A percentile compares a stretch with the other conserved stretches of the same genome.
These are phyloP conservation scores for Plagodis pulveraria DNA, from an alignment of 2,888 invertebrate species.

Conservation along the genomic window DNA sequence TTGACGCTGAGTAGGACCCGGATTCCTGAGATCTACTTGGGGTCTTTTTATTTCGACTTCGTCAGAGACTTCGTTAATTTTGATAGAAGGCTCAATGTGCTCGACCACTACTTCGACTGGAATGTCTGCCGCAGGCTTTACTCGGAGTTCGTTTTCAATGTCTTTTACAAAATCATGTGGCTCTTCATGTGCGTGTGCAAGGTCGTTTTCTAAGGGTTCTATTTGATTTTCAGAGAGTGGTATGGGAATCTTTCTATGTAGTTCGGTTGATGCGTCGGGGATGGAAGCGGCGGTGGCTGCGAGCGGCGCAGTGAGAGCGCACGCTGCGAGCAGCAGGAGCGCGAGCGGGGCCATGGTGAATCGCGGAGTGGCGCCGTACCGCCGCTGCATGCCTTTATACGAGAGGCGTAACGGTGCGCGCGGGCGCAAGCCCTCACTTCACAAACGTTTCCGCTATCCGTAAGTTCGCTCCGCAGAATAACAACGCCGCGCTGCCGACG, in stretches of 20 bases:
- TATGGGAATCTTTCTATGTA: slow-evolving; percentile 37
- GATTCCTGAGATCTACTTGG: slow-evolving; percentile 63
- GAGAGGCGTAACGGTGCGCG: slow-evolving; percentile 68
- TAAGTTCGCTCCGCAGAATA: not conserved
- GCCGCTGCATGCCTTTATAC: slow-evolving; percentile 64
- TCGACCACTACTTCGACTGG: slow-evolving; percentile 68
- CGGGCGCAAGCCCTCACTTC: slow-evolving; percentile 39
- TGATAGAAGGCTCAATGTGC: slow-evolving; percentile 45
- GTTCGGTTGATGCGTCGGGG: slow-evolving; percentile 37
- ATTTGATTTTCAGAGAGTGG: slow-evolving; percentile 43
- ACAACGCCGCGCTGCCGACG: too few relatives aligned
- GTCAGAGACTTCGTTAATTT: slow-evolving; percentile 41
- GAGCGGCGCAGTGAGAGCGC: slow-evolving; percentile 59
- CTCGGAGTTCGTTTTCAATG: slow-evolving; percentile 57
- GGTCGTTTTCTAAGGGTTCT: slow-evolving; percentile 41
- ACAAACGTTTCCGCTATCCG: slow-evolving; percentile 58
- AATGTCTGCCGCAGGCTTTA: slow-evolving; percentile 51
- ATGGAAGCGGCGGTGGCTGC: slow-evolving; percentile 65
- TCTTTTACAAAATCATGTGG: slow-evolving; percentile 54
- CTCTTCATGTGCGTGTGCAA: slow-evolving; percentile 55
- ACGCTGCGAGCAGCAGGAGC: slow-evolving; percentile 57
- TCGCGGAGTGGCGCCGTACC: slow-evolving; percentile 42
- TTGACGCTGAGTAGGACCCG: slow-evolving; percentile 72
- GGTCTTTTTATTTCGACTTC: slow-evolving; percentile 57
- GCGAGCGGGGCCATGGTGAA: slow-evolving; percentile 71